Conservation (phyloP, 2,113 vertebrate species). For the Sylvicapra grimmia region DNA sequence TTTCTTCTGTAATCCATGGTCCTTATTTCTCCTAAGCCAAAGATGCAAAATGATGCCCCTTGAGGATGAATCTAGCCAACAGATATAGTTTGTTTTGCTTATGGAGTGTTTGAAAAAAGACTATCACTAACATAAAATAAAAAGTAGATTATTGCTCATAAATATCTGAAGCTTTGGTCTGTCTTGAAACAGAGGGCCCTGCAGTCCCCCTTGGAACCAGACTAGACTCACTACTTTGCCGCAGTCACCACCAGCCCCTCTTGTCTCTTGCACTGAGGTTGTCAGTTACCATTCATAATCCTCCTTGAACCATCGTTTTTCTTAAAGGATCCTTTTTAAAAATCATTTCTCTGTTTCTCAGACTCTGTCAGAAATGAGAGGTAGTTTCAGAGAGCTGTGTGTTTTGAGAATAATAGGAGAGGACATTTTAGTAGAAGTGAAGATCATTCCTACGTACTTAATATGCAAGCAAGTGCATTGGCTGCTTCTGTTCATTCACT, state of each 20-base stretch:
- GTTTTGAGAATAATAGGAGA: background rate
- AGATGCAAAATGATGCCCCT: background rate
- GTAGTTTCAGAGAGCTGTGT: background rate
- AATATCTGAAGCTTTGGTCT: background rate
- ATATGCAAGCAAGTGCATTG: background rate
- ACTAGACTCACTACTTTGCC: background rate
- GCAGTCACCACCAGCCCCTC: background rate
- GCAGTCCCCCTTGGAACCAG: background rate
- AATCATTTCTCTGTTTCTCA: background rate
- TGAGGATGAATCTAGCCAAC: background rate
- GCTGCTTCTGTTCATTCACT: background rate
- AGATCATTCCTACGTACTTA: background rate
- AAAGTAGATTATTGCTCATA: background rate
- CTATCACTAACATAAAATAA: background rate
- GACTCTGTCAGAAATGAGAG: background rate
- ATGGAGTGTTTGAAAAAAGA: background rate
- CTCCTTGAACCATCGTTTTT: background rate
- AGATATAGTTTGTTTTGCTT: background rate
- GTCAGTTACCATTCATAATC: background rate
- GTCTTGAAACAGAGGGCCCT: background rate
- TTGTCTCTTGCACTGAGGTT: fast-evolving
- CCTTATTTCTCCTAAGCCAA: background rate
- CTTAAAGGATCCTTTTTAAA: background rate
- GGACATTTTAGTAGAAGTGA: background rate
- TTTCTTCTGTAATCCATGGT: background rate